Percentiles rank a stretch among this genome's conserved stretches.
Evolutionary conservation across 2,888 invertebrate genomes (phyloP).

Genomic region (Trichopria drosophilae): DNA sequence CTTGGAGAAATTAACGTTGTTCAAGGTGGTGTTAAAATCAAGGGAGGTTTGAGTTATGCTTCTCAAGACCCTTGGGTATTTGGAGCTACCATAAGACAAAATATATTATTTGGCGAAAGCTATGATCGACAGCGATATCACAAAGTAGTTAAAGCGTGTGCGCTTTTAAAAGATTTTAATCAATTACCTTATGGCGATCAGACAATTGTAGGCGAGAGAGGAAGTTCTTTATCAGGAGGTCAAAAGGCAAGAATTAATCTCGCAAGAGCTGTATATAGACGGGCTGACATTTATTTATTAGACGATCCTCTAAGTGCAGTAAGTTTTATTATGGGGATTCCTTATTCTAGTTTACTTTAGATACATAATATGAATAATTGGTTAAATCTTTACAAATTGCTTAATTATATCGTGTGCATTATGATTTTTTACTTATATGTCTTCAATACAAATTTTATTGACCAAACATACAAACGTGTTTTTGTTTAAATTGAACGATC

Average conservation of each 20-base stretch:
- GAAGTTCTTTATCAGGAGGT: constrained; percentile 73
- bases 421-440: no score
- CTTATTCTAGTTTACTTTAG: no score
- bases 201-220: constrained; percentile 73
- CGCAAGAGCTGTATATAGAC: constrained; percentile 74
- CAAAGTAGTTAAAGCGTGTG: constrained; percentile 57
- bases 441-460: no score
- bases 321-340: no score
- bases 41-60: constrained; percentile 74
- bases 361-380: no score
- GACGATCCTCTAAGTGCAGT: constrained; percentile 68
- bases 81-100: constrained; percentile 78
- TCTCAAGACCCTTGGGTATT: constrained; percentile 87
- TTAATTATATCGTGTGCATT: no score
- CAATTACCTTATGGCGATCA: constrained; percentile 71
- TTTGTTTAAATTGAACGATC: no score
- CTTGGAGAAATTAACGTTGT: constrained; percentile 71
- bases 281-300: constrained; percentile 77
- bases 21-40: constrained; percentile 66
- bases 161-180: constrained; percentile 59
- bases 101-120: constrained; percentile 78
- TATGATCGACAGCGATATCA: constrained; percentile 66
- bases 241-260: constrained; percentile 76
- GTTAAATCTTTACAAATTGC: no score
- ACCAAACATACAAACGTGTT: no score